Evolutionary conservation across 2,888 invertebrate genomes (phyloP).

Genomic region (Rhaphigaster nebulosa): DNA sequence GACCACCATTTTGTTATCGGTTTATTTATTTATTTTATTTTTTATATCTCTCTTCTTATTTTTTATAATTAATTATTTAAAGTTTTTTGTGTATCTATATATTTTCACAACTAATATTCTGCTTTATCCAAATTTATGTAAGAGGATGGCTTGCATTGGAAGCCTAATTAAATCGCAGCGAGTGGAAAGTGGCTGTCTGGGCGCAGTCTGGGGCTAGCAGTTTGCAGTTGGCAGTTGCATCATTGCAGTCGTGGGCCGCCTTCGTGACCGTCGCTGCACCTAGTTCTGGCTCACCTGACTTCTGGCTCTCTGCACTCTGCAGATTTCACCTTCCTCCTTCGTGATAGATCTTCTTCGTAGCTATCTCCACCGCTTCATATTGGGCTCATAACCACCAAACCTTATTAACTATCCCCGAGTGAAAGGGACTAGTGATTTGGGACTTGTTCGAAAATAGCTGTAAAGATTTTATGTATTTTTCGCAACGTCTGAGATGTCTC

Average conservation of each 20-base stretch:
- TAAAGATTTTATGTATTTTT: neutral
- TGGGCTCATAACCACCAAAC: neutral
- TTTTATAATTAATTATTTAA: too few species aligned
- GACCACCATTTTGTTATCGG: too few species aligned
- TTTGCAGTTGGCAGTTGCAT: constrained; percentile 18
- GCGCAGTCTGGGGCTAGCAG: neutral
- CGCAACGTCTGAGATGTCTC: neutral
- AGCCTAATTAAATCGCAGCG: neutral
- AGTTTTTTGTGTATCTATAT: too few species aligned
- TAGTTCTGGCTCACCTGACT: neutral
- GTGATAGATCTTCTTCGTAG: constrained; percentile 18
- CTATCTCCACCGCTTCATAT: neutral
- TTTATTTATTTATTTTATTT: too few species aligned
- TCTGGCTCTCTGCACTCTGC: neutral
- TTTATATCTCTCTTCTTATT: too few species aligned
- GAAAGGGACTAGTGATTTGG: neutral
- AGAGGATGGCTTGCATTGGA: neutral
- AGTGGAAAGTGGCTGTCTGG: constrained; percentile 6
- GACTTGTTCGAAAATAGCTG: neutral
- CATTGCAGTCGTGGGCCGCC: constrained; percentile 7
- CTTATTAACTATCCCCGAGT: neutral
- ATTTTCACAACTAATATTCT: too few species aligned
- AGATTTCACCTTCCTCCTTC: constrained; percentile 2
- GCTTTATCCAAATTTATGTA: too few species aligned
- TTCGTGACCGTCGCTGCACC: neutral